phyloP scores from a whole-genome alignment of 2,797 vertebrate genomes.

The Gymnodraco acuticeps region DNA sequence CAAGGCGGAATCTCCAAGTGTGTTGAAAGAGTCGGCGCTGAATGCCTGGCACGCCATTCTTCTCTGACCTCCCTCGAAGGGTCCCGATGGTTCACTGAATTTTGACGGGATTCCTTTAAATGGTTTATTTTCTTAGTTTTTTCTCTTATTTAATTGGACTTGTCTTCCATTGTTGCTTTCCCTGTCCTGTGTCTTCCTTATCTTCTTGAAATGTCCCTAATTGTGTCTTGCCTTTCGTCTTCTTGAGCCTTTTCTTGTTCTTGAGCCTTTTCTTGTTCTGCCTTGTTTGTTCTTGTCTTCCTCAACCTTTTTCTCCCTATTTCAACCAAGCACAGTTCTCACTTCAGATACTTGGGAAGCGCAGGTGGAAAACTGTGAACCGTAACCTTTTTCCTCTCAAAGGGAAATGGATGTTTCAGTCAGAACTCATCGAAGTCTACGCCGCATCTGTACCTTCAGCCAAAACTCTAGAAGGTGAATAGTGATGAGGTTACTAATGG shows the following conservation, averaged over 20 bases:
- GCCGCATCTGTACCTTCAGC: constrained; percentile 25
- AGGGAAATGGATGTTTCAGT: constrained; percentile 49
- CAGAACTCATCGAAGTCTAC: constrained; percentile 41
- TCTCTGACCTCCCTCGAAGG: constrained; percentile 13
- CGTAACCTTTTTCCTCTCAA: constrained; percentile 21
- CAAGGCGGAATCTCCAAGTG: constrained; percentile 90
- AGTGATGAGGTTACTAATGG: constrained; percentile 36
- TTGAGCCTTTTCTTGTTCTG: constrained; percentile 11
- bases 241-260: constrained; percentile 8
- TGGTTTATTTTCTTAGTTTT: not conserved
- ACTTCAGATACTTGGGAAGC: constrained; percentile 35
- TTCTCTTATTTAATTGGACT: constrained; percentile 26
- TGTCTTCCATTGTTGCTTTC: constrained; percentile 26
- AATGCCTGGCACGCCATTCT: constrained; percentile 96
- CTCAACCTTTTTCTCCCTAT: constrained; percentile 21
- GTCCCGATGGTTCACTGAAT: constrained; percentile 1
- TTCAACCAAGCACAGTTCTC: constrained; percentile 57
- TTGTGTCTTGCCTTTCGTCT: constrained; percentile 8
- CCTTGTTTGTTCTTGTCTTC: constrained; percentile 26
- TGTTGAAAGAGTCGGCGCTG: constrained; percentile 89
- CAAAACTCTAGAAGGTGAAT: constrained; percentile 40
- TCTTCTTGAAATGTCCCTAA: constrained; percentile 19
- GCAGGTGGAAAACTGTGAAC: constrained; percentile 38
- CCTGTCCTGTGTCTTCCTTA: constrained; percentile 15
- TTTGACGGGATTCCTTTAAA: constrained; percentile 9